These are phyloP conservation scores for Echeneis naucrates DNA, from an alignment of 2,797 vertebrate genomes.

Conservation along the genomic window DNA sequence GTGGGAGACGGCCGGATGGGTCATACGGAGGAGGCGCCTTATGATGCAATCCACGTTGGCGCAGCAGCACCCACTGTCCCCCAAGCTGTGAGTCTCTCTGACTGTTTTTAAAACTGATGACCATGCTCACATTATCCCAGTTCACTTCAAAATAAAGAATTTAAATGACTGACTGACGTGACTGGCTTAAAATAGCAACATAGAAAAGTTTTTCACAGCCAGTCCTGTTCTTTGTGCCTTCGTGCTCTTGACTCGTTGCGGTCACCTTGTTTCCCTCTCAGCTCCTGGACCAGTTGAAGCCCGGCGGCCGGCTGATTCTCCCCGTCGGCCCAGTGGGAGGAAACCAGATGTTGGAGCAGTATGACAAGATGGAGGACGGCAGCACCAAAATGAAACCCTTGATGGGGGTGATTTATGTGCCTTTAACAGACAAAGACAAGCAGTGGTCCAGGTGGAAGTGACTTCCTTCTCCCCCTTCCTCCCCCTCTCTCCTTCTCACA, in stretches of 20 bases:
- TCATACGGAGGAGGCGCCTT: conserved; percentile 91
- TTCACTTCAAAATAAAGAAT: neutral
- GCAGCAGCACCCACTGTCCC: conserved; percentile 96
- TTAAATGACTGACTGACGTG: neutral
- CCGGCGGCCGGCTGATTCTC: conserved; percentile 96
- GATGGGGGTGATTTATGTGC: conserved; percentile 99
- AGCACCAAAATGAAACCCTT: conserved; percentile 98
- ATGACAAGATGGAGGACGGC: conserved; percentile 98
- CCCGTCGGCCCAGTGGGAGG: conserved; percentile 97
- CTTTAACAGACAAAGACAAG: conserved; percentile 99
- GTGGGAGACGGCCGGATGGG: conserved; percentile 97
- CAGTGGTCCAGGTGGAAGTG: conserved; percentile 99
- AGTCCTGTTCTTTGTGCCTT: neutral
- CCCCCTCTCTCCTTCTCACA: conserved; percentile 86
- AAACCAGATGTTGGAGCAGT: conserved; percentile 99
- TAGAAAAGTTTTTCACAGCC: neutral
- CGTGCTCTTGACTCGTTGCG: rapidly evolving
- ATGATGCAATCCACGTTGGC: conserved; percentile 97
- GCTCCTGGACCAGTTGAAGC: conserved; percentile 98
- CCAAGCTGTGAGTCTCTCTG: conserved; percentile 90
- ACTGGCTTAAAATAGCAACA: neutral
- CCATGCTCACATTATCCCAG: conserved; percentile 13
- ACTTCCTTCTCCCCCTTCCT: conserved; percentile 93
- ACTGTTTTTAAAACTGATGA: neutral
- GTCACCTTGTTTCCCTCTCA: conserved; percentile 53